Conservation (phyloP, 1,140 invertebrate species). For the Callitettix versicolor region DNA sequence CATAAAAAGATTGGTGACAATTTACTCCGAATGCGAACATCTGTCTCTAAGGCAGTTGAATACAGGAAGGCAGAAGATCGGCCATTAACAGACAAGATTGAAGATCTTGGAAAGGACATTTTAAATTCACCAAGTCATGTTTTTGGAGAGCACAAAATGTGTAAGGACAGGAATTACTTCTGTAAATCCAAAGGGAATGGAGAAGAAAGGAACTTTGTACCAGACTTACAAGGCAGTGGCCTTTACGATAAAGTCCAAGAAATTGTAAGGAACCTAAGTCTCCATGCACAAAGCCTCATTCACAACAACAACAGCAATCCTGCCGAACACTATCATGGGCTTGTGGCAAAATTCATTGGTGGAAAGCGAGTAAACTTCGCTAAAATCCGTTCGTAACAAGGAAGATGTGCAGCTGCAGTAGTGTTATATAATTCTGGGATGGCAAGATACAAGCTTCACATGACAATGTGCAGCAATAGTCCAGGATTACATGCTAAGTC, state of each 20-base stretch:
- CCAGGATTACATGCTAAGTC: background rate
- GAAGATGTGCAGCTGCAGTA: constrained; percentile 15
- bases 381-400: constrained; percentile 14
- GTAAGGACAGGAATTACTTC: constrained; percentile 3
- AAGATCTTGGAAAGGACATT: constrained; percentile 1
- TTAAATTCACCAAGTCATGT: constrained; percentile 1
- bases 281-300: background rate
- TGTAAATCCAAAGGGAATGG: constrained; percentile 3
- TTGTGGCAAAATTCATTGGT: constrained; percentile 16
- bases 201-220: background rate
- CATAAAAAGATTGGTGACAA: constrained; percentile 10
- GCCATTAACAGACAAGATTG: background rate
- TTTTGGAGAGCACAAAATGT: constrained; percentile 13
- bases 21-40: background rate
- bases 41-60: background rate
- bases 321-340: constrained; percentile 16
- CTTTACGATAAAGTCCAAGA: too few species aligned
- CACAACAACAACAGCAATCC: constrained; percentile 16
- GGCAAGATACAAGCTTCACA: constrained; percentile 9
- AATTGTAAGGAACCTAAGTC: background rate
- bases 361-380: constrained; percentile 17
- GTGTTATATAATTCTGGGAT: constrained; percentile 16
- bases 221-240: background rate
- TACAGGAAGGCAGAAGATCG: background rate
- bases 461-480: constrained; percentile 3